phyloP scores from a whole-genome alignment of 2,888 invertebrate genomes.

The Eupeodes luniger region DNA sequence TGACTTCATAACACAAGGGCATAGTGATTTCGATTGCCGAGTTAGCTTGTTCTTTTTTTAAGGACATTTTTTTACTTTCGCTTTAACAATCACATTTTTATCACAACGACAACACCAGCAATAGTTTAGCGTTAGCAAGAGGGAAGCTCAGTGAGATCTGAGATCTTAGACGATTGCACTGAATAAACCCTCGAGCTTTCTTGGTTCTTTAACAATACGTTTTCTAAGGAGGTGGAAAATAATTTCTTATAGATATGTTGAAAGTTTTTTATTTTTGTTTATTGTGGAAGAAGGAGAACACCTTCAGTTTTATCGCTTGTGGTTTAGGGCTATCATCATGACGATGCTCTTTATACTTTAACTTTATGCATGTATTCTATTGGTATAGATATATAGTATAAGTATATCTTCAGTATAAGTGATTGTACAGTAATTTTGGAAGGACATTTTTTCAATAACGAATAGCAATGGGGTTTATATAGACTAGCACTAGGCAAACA shows the following conservation, averaged over 20 bases:
- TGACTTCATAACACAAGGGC: conserved; percentile 51
- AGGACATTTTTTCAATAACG: conserved; percentile 17
- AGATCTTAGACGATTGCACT: conserved; percentile 47
- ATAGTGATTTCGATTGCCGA: conserved; percentile 60
- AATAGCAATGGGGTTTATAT: conserved; percentile 43
- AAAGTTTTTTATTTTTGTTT: conserved; percentile 28
- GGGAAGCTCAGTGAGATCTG: background rate
- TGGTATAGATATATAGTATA: background rate
- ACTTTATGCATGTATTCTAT: background rate
- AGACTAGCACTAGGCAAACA: conserved; percentile 36
- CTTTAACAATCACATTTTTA: conserved; percentile 63
- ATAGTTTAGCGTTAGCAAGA: conserved; percentile 29
- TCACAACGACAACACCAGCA: conserved; percentile 53
- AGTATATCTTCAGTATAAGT: background rate
- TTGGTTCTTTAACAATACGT: conserved; percentile 13
- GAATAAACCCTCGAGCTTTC: conserved; percentile 19
- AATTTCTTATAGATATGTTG: conserved; percentile 38
- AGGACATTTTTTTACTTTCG: conserved; percentile 67
- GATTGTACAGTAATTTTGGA: conserved; percentile 16
- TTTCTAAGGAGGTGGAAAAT: conserved; percentile 27
- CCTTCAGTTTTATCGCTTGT: conserved; percentile 22
- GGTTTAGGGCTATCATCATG: conserved; percentile 50
- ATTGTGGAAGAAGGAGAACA: conserved; percentile 41
- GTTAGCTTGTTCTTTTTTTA: conserved; percentile 53
- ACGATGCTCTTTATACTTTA: conserved; percentile 44